Evolutionary conservation across 2,888 invertebrate species (phyloP).

Genomic region (Cryptus armator): DNA sequence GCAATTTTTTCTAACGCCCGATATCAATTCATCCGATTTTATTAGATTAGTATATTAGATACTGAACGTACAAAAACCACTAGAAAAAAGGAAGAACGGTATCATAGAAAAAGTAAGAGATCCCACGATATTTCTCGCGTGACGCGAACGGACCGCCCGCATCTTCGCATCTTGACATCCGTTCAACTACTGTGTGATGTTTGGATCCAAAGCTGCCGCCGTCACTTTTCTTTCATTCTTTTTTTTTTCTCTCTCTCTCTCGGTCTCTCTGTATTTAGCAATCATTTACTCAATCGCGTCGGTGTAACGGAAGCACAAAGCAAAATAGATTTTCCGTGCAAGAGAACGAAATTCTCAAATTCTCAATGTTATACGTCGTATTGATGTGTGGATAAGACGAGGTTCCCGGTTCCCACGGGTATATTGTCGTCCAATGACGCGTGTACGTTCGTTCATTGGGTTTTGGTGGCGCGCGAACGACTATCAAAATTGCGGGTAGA

Average conservation of each 20-base stretch:
- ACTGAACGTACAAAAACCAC: not conserved
- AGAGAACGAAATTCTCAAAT: slow-evolving; percentile 1
- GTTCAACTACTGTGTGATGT: slow-evolving; percentile 62
- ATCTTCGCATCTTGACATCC: slow-evolving; percentile 81
- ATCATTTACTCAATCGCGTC: slow-evolving; percentile 77
- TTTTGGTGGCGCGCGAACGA: slow-evolving; percentile 28
- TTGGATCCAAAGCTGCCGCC: slow-evolving; percentile 32
- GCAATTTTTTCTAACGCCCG: not conserved
- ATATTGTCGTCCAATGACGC: slow-evolving; percentile 78
- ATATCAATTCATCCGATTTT: not conserved
- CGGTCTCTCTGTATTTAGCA: slow-evolving; percentile 72
- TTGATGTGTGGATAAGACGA: slow-evolving; percentile 40
- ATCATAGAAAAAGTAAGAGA: slow-evolving; percentile 51
- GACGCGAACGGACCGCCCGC: slow-evolving; percentile 72
- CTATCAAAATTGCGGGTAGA: slow-evolving; percentile 51
- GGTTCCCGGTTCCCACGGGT: slow-evolving; percentile 77
- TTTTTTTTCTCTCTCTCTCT: slow-evolving; percentile 16
- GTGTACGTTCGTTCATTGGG: slow-evolving; percentile 2
- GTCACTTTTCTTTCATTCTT: not conserved
- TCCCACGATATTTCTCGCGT: slow-evolving; percentile 75
- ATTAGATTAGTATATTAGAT: not conserved
- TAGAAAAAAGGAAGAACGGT: not conserved
- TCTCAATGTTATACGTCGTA: slow-evolving; percentile 10
- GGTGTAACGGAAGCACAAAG: slow-evolving; percentile 55
- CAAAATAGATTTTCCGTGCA: slow-evolving; percentile 22